Evolutionary conservation across 2,888 invertebrate species (phyloP).

Genomic region (Nemotelus nigrinus): DNA sequence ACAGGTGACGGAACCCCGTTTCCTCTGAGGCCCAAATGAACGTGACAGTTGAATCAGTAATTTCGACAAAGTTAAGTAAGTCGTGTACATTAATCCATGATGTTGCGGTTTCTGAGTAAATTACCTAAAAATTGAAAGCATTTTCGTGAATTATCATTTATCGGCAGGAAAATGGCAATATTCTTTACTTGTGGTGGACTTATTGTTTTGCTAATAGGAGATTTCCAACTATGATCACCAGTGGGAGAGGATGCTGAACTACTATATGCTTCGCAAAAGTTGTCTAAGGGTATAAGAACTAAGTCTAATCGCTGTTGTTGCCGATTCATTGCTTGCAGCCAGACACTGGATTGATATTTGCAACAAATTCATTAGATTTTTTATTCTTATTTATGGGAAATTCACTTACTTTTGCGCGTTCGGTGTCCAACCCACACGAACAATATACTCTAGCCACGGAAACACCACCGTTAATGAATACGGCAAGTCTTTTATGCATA

Average conservation of each 20-base stretch:
- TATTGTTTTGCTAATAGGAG: conserved; percentile 60
- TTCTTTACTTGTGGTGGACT: conserved; percentile 60
- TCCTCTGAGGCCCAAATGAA: conserved; percentile 96
- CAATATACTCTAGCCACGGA: conserved; percentile 95
- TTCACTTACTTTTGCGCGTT: conserved; percentile 84
- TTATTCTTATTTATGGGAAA: background rate
- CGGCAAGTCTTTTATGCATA: conserved; percentile 78
- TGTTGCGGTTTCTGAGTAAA: conserved; percentile 68
- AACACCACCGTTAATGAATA: conserved; percentile 83
- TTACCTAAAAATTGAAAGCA: conserved; percentile 56
- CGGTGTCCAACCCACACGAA: conserved; percentile 94
- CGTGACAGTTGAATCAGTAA: conserved; percentile 64
- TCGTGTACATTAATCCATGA: conserved; percentile 97
- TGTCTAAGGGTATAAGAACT: conserved; percentile 81
- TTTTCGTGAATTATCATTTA: background rate
- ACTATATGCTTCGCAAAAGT: conserved; percentile 70
- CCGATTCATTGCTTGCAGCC: conserved; percentile 90
- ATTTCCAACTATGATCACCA: conserved; percentile 64
- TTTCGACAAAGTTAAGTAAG: conserved; percentile 81
- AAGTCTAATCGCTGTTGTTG: conserved; percentile 87
- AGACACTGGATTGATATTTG: conserved; percentile 73
- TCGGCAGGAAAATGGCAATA: background rate
- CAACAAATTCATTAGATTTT: background rate
- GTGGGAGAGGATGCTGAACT: conserved; percentile 65
- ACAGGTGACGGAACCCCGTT: conserved; percentile 88